These are phyloP conservation scores for Halcyon smyrnensis DNA, from an alignment of 2,797 vertebrate species.

Conservation along the genomic window DNA sequence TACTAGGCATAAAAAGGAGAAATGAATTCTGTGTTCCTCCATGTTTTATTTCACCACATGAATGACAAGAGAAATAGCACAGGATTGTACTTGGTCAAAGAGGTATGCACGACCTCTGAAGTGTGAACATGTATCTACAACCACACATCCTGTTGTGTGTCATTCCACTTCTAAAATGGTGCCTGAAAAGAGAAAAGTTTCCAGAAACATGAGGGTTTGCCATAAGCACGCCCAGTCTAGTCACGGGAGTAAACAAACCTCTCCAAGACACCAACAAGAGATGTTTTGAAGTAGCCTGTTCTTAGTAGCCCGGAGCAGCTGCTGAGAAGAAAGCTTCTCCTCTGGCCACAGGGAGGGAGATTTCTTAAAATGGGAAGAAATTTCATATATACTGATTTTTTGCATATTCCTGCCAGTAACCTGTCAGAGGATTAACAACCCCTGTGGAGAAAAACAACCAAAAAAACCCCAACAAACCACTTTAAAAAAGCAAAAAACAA, in stretches of 20 bases:
- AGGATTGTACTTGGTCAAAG: slow-evolving; percentile 6
- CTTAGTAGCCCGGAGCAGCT: not conserved
- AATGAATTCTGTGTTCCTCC: not conserved
- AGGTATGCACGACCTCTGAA: not conserved
- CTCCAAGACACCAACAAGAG: not conserved
- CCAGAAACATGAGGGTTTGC: slow-evolving; percentile 30
- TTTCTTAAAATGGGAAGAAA: not conserved
- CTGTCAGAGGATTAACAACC: not conserved
- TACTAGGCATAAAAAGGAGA: not conserved
- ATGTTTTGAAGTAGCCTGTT: not conserved
- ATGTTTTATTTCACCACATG: slow-evolving; percentile 32
- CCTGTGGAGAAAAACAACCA: not conserved
- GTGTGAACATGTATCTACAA: not conserved
- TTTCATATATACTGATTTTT: not conserved
- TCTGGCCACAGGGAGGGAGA: not conserved
- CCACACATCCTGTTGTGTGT: slow-evolving; percentile 47
- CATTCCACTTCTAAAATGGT: slow-evolving; percentile 37
- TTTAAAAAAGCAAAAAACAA: not conserved
- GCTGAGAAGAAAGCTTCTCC: not conserved
- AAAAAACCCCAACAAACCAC: accelerated
- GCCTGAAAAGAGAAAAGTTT: slow-evolving; percentile 23
- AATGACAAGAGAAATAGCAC: slow-evolving; percentile 34
- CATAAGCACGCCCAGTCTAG: not conserved
- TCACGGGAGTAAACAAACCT: not conserved
- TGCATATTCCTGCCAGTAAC: not conserved